These are phyloP conservation scores for Melanargia galathea DNA, from an alignment of 2,888 invertebrate genomes.

Conservation along the genomic window DNA sequence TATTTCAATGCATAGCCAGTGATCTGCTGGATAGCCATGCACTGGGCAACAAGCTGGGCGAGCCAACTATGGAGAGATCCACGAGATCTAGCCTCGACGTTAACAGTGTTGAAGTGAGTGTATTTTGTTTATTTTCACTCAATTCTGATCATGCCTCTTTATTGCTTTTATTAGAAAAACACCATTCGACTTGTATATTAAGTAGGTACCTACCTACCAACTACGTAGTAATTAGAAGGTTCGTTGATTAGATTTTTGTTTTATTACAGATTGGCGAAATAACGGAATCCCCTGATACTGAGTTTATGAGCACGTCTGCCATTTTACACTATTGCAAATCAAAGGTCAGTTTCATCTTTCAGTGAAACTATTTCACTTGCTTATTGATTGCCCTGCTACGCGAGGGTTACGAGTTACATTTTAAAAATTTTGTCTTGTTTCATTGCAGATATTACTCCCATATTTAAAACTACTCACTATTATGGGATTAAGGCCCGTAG, in stretches of 20 bases:
- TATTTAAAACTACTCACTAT: conserved; percentile 88
- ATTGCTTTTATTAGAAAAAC: not conserved
- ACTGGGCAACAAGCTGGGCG: conserved; percentile 67
- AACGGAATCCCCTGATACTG: conserved; percentile 85
- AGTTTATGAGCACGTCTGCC: conserved; percentile 88
- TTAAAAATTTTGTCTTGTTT: conserved; percentile 24
- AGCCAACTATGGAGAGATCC: conserved; percentile 71
- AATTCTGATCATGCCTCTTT: not conserved
- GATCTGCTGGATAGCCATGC: conserved; percentile 79
- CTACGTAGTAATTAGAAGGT: too few relatives aligned
- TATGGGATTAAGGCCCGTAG: conserved; percentile 88
- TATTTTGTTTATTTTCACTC: not conserved
- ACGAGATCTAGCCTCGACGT: conserved; percentile 71
- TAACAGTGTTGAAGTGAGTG: conserved; percentile 78
- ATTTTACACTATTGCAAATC: conserved; percentile 91
- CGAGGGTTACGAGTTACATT: too few relatives aligned
- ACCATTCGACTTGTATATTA: too few relatives aligned
- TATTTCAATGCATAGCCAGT: conserved; percentile 73
- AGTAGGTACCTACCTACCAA: too few relatives aligned
- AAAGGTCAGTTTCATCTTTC: conserved; percentile 78
- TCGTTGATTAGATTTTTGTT: not conserved
- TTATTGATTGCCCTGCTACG: not conserved
- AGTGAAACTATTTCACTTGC: not conserved
- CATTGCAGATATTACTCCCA: conserved; percentile 86
- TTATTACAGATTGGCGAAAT: conserved; percentile 86